A percentile compares a stretch with the other conserved stretches of the same genome.
These are phyloP conservation scores for Caradrina kadenii DNA, from an alignment of 2,888 invertebrate species.

Conservation along the genomic window DNA sequence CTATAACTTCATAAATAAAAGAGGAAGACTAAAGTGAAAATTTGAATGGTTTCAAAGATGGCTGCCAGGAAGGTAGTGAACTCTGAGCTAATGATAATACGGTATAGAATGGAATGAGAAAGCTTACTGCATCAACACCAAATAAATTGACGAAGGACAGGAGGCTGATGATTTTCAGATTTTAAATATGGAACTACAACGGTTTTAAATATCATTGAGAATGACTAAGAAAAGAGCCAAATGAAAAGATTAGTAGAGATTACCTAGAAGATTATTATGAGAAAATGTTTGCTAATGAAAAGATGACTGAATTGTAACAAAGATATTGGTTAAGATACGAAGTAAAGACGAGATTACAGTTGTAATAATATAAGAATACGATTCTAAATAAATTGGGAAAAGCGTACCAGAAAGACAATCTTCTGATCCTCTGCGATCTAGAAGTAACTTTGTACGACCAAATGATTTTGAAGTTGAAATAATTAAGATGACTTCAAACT, in stretches of 20 bases:
- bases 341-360: not conserved
- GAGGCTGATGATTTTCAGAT: not conserved
- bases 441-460: not conserved
- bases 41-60: not conserved
- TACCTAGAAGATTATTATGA: too few species aligned
- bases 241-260: not conserved
- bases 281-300: too few species aligned
- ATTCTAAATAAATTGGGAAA: not conserved
- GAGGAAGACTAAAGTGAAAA: not conserved
- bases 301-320: too few species aligned
- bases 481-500: not conserved
- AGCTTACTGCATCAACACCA: not conserved
- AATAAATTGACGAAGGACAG: not conserved
- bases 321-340: too few species aligned
- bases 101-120: not conserved
- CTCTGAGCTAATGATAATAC: not conserved
- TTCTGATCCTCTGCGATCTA: not conserved
- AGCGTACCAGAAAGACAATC: too few species aligned
- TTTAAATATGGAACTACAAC: not conserved
- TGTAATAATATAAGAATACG: not conserved
- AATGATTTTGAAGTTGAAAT: not conserved
- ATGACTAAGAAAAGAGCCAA: not conserved
- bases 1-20: not conserved
- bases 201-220: not conserved
- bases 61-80: not conserved